Percentiles rank a stretch among this genome's conserved stretches.
These are phyloP conservation scores for Globia sparganii DNA, from an alignment of 2,888 invertebrate species.

Conservation along the genomic window DNA sequence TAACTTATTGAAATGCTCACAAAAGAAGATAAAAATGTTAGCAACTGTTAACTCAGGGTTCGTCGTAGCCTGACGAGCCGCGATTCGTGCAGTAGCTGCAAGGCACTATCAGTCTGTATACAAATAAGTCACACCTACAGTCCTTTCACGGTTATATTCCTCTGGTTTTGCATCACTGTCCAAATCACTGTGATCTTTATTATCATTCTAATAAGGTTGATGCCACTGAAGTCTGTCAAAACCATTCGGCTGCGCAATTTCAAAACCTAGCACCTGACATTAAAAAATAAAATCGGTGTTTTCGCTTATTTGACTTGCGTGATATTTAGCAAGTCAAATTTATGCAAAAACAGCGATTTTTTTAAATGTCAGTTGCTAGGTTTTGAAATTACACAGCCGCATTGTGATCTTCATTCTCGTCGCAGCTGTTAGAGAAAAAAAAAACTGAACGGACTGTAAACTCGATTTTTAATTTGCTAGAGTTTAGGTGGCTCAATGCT, in stretches of 20 bases:
- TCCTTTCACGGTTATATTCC: not conserved
- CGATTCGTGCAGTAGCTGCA: not conserved
- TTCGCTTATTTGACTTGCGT: no score
- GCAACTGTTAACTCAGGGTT: not conserved
- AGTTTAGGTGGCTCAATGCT: not conserved
- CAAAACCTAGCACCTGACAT: no score
- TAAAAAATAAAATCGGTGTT: no score
- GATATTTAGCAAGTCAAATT: no score
- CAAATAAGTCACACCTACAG: not conserved
- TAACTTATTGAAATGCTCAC: not conserved
- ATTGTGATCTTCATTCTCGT: no score
- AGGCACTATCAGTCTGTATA: conserved; percentile 8
- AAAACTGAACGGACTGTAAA: no score
- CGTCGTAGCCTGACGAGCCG: not conserved
- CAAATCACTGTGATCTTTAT: not conserved
- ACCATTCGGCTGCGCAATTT: no score
- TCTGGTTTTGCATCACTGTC: not conserved
- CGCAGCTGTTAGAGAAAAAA: no score
- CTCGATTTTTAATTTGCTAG: no score
- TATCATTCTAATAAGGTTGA: not conserved
- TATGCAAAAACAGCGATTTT: no score
- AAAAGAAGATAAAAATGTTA: not conserved
- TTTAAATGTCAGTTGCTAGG: no score
- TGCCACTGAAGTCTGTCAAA: not conserved
- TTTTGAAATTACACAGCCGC: no score